Conservation (phyloP, 1,140 invertebrate species). For the Globodera rostochiensis region DNA sequence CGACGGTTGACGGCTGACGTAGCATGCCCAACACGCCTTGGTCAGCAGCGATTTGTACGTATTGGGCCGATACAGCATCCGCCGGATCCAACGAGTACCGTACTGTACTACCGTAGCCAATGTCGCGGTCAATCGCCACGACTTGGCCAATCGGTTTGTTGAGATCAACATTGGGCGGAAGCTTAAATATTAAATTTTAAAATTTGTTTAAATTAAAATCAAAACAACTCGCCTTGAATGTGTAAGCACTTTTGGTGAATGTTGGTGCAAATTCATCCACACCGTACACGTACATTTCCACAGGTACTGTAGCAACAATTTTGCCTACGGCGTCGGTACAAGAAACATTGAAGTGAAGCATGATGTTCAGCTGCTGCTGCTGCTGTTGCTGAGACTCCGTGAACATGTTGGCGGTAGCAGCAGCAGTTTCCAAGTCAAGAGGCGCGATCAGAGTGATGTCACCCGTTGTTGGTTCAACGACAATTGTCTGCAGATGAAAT, state of each 20-base stretch:
- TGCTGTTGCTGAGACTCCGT: neutral
- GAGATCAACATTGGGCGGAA: slow-evolving; percentile 44
- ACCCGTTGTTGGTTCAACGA: slow-evolving; percentile 43
- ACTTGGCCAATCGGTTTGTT: slow-evolving; percentile 51
- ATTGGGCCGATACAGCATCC: neutral
- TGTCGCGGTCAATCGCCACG: slow-evolving; percentile 51
- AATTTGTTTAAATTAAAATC: slow-evolving; percentile 22
- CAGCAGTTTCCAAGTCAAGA: slow-evolving; percentile 20
- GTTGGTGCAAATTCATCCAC: slow-evolving; percentile 62
- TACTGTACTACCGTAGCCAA: slow-evolving; percentile 50
- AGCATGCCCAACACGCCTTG: neutral
- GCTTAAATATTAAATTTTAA: slow-evolving; percentile 37
- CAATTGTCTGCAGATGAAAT: neutral
- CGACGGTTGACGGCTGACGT: neutral
- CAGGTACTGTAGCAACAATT: slow-evolving; percentile 48
- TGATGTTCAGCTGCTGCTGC: neutral
- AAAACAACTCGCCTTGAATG: slow-evolving; percentile 50
- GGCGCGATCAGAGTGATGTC: slow-evolving; percentile 31
- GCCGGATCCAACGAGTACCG: slow-evolving; percentile 43
- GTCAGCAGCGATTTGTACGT: neutral
- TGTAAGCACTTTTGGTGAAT: slow-evolving; percentile 53
- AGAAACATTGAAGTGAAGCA: slow-evolving; percentile 47
- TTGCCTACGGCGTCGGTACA: slow-evolving; percentile 45
- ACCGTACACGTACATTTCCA: slow-evolving; percentile 49
- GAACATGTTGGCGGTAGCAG: neutral